These are phyloP conservation scores for Taeniopygia guttata DNA, from an alignment of 2,797 vertebrate genomes.

Conservation along the genomic window DNA sequence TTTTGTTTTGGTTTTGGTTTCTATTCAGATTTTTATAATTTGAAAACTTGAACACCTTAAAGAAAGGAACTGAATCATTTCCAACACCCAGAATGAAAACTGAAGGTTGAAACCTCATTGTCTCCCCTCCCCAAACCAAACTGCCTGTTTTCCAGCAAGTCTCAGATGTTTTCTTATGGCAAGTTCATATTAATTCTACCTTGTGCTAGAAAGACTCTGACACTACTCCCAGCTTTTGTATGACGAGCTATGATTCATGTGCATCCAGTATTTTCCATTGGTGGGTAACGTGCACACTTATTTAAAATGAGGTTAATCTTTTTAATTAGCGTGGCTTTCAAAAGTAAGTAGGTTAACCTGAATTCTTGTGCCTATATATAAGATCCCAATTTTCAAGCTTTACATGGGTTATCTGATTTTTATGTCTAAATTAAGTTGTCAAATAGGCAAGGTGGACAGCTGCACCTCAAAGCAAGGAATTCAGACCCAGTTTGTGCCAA, in stretches of 20 bases:
- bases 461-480: not conserved
- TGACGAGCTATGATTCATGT: not conserved
- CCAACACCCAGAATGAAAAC: not conserved
- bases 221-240: not conserved
- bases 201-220: not conserved
- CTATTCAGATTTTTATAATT: not conserved
- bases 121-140: not conserved
- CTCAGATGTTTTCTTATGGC: not conserved
- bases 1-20: not conserved
- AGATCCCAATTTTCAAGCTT: not conserved
- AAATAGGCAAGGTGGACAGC: not conserved
- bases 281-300: not conserved
- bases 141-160: not conserved
- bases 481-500: not conserved
- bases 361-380: not conserved
- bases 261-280: not conserved
- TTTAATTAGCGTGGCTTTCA: slow-evolving; percentile 33
- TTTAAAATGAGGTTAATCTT: slow-evolving; percentile 46
- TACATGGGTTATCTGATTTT: not conserved
- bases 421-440: not conserved
- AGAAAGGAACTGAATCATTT: not conserved
- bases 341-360: not conserved
- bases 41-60: not conserved
- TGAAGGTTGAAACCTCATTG: not conserved
- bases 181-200: not conserved